Conservation (phyloP, 2,113 vertebrate species). For the Dasyprocta punctata region DNA sequence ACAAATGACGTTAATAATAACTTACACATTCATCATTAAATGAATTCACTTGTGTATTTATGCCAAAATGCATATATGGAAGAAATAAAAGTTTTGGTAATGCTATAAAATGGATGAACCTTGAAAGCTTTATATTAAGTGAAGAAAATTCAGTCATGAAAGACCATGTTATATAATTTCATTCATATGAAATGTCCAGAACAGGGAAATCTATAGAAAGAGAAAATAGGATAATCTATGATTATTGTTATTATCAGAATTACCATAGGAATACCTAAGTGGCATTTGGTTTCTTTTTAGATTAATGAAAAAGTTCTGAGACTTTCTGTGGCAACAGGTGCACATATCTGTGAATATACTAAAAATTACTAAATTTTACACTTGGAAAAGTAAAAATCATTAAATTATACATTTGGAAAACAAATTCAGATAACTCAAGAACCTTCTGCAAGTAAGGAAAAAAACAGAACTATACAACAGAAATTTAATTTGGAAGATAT, state of each 20-base stretch:
- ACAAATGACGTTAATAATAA: conserved; percentile 16
- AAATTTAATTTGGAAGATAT: conserved; percentile 21
- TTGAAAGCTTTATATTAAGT: conserved; percentile 5
- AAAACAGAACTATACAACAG: conserved; percentile 6
- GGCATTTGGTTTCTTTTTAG: not conserved
- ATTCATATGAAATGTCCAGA: conserved; percentile 27
- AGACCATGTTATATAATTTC: not conserved
- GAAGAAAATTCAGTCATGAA: not conserved
- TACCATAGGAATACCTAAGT: not conserved
- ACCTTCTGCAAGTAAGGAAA: not conserved
- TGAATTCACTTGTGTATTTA: not conserved
- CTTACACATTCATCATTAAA: not conserved
- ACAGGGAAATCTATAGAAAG: conserved; percentile 4
- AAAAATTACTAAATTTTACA: conserved; percentile 23
- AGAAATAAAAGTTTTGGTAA: not conserved
- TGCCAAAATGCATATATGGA: not conserved
- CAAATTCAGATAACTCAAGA: not conserved
- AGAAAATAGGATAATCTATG: conserved; percentile 15
- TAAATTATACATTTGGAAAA: conserved; percentile 46
- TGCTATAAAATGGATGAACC: not conserved
- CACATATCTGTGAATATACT: not conserved
- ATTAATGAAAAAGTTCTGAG: conserved; percentile 33
- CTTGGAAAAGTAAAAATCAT: conserved; percentile 47
- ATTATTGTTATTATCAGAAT: not conserved
- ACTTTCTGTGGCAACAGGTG: not conserved